Conservation (phyloP, 2,113 vertebrate species). For the Procavia capensis region DNA sequence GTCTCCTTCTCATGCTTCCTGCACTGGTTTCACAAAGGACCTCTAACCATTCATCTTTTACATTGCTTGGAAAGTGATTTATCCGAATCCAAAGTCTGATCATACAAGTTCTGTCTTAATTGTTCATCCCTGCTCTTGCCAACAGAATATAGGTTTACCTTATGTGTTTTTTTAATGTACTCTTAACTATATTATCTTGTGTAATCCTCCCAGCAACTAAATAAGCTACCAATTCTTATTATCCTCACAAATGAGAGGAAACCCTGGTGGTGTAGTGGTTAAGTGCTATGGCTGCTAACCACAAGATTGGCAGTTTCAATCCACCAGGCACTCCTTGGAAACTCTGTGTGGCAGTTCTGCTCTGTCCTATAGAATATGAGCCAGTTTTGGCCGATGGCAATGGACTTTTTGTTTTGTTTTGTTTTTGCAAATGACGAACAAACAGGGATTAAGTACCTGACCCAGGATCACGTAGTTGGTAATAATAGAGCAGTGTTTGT, state of each 20-base stretch:
- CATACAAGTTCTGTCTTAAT: not conserved
- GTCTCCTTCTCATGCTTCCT: not conserved
- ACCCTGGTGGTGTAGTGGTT: too few relatives aligned
- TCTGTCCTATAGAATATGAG: too few relatives aligned
- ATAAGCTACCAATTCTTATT: not conserved
- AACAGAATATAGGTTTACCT: not conserved
- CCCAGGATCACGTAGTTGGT: not conserved
- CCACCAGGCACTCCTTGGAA: too few relatives aligned
- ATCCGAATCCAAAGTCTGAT: not conserved
- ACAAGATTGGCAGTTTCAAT: too few relatives aligned
- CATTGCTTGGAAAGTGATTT: not conserved
- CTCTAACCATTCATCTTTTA: not conserved
- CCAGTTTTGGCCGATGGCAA: too few relatives aligned
- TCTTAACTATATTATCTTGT: slow-evolving; percentile 7
- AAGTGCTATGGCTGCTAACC: too few relatives aligned
- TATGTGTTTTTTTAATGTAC: not conserved
- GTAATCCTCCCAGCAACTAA: slow-evolving; percentile 24
- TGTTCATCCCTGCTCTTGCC: not conserved
- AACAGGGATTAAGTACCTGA: not conserved
- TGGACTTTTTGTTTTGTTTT: too few relatives aligned
- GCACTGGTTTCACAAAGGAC: not conserved
- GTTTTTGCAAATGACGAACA: slow-evolving; percentile 35
- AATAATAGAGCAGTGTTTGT: not conserved
- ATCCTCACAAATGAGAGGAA: too few relatives aligned
- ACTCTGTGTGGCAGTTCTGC: too few relatives aligned